Evolutionary conservation across 2,113 vertebrate genomes (phyloP), one percentile per base, ranked within the genome.

Genomic region (Hippoglossus stenolepis): DNA sequence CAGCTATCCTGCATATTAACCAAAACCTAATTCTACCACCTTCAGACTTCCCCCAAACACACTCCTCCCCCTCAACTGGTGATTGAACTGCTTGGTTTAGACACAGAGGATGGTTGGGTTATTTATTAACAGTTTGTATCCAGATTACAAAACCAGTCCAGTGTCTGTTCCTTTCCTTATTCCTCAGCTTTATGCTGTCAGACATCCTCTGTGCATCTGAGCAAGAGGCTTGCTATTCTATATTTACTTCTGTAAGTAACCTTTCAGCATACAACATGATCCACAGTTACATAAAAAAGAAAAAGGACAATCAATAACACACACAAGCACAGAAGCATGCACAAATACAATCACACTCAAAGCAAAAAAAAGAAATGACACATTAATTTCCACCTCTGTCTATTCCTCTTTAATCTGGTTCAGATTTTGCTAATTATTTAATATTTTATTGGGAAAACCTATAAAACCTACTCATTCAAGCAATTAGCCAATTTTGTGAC

Each of bases 161-260:
- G 11, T 23, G 12, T 51, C 35, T 56, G 47, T 57, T 49, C 64
- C 24, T 61, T 54, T 68, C 13, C 60, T 28, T 43, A 7, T 75
- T 77, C 49, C 49, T 77, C 17, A 14, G 64, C 77, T 49, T 21
- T 71, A 38, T 43, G 47, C 14, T 45, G 59, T 53, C 45, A 38
- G 26, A 60, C 35, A 20, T 54, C 43, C 56, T 43, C 76, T 64
- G 31, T 35, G 31, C 31, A 35, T 35, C 31, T 35, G 6, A 35
- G 6, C 6, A 8, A 35, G 31, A 80, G 73, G 47, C 66, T 54
- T 78, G 73, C 80, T 57, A 15, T 58, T 82, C 71, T 87, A 90
- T 91, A 85, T 90, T 89, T 86, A 83, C 82, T 71, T 73, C 79
- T 80, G 65, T 80, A 62, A 73, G 53, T 40, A 59, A 73, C 84